Evolutionary conservation across 2,888 invertebrate species (phyloP).

Genomic region (Pristionchus arcanus): DNA sequence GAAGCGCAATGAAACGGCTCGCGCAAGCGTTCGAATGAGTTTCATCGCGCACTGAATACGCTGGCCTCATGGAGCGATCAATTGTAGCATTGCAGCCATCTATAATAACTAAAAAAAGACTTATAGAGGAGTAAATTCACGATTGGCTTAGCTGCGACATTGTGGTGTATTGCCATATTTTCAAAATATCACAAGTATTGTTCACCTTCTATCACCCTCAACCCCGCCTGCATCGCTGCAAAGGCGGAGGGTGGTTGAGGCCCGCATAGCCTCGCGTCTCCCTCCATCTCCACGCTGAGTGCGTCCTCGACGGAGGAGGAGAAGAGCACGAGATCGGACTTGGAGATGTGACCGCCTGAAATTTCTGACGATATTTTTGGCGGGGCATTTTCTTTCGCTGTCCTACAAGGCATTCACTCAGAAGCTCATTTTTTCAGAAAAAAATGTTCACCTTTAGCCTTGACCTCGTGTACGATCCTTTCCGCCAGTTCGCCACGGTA

Average conservation of each 20-base stretch:
- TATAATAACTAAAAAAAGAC: too few species aligned
- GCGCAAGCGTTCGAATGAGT: too few species aligned
- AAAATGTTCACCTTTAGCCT: slow-evolving; percentile 50
- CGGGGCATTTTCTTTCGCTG: too few species aligned
- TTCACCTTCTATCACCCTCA: slow-evolving; percentile 44
- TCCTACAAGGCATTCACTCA: too few species aligned
- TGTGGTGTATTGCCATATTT: too few species aligned
- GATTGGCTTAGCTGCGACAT: too few species aligned
- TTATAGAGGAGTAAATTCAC: too few species aligned
- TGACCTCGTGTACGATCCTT: slow-evolving; percentile 57
- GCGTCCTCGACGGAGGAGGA: slow-evolving; percentile 16
- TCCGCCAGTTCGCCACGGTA: slow-evolving; percentile 58
- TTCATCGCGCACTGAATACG: too few species aligned
- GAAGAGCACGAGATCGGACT: slow-evolving; percentile 54
- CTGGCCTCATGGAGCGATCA: too few species aligned
- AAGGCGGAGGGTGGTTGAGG: slow-evolving; percentile 45
- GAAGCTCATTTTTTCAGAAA: too few species aligned
- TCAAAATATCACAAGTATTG: not conserved
- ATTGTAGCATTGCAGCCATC: too few species aligned
- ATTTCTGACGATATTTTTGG: not conserved
- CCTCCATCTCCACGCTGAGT: not conserved
- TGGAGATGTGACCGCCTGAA: slow-evolving; percentile 52
- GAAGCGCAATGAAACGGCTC: too few species aligned
- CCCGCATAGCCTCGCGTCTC: not conserved
- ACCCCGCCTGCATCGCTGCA: not conserved